Conservation (phyloP, 2,888 invertebrate species). For the Crematogaster levior region DNA sequence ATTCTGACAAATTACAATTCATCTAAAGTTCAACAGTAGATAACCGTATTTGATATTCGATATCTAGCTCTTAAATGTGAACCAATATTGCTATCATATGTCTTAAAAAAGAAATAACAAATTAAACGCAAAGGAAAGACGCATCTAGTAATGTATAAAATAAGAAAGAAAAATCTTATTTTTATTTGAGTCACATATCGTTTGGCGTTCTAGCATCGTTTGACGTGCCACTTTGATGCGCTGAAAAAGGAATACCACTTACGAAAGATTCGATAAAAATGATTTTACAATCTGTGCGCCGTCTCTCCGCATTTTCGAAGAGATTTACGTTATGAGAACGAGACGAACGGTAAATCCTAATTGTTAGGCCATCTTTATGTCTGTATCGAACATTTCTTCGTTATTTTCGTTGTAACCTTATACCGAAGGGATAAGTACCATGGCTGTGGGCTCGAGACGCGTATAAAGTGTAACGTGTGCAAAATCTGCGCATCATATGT, state of each 20-base stretch:
- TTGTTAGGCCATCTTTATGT: constrained; percentile 59
- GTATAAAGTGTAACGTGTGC: constrained; percentile 73
- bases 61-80: neutral
- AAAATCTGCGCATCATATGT: constrained; percentile 57
- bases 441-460: constrained; percentile 52
- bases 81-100: neutral
- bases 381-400: constrained; percentile 60
- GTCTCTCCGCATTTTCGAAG: constrained; percentile 26
- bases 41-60: neutral
- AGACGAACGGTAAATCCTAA: constrained; percentile 63
- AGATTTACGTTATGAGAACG: constrained; percentile 45
- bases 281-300: constrained; percentile 27
- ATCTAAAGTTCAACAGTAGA: neutral
- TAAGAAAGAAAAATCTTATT: neutral
- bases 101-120: neutral
- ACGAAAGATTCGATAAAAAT: constrained; percentile 36
- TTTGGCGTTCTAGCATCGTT: neutral
- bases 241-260: constrained; percentile 21
- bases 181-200: constrained; percentile 13
- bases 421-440: constrained; percentile 57
- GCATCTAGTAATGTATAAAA: neutral
- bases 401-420: constrained; percentile 68
- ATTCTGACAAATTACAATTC: neutral
- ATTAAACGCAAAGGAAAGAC: neutral
- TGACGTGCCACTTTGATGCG: neutral